Conservation (phyloP, 2,797 vertebrate genomes). For the Siniperca scherzeri region DNA sequence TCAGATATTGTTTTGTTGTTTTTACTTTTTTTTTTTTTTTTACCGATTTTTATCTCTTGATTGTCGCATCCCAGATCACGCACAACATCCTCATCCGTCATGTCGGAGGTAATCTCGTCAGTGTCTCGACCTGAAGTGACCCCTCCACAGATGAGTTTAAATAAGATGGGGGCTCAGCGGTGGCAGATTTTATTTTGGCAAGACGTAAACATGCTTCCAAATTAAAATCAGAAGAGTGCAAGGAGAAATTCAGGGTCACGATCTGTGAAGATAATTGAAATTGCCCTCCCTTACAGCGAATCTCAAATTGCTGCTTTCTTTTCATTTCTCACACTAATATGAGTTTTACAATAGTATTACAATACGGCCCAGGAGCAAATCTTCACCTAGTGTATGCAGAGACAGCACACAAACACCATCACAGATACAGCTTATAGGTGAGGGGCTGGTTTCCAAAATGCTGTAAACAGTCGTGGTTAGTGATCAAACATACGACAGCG, state of each 20-base stretch:
- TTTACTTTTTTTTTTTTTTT: constrained; percentile 48
- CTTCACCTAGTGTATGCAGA: background rate
- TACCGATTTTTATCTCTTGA: constrained; percentile 69
- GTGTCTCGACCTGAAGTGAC: constrained; percentile 9
- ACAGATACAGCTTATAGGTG: background rate
- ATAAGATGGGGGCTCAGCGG: background rate
- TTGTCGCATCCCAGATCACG: constrained; percentile 69
- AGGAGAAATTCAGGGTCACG: constrained; percentile 49
- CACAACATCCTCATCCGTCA: constrained; percentile 60
- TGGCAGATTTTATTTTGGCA: constrained; percentile 30
- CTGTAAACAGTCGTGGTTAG: background rate
- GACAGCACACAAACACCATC: background rate
- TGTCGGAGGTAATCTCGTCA: constrained; percentile 41
- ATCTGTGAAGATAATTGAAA: constrained; percentile 59
- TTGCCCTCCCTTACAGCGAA: constrained; percentile 8
- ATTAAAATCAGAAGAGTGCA: constrained; percentile 49
- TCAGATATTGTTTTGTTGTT: constrained; percentile 44
- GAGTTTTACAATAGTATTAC: constrained; percentile 20
- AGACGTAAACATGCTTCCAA: constrained; percentile 9
- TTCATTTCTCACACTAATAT: constrained; percentile 8
- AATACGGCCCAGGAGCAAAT: background rate
- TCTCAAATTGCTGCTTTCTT: constrained; percentile 33
- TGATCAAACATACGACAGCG: background rate
- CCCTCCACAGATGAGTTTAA: constrained; percentile 20
- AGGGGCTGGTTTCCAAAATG: background rate